Percentiles rank a stretch among this genome's conserved stretches.
Evolutionary conservation across 2,888 invertebrate species (phyloP).

Genomic region (Galerucella pusilla): DNA sequence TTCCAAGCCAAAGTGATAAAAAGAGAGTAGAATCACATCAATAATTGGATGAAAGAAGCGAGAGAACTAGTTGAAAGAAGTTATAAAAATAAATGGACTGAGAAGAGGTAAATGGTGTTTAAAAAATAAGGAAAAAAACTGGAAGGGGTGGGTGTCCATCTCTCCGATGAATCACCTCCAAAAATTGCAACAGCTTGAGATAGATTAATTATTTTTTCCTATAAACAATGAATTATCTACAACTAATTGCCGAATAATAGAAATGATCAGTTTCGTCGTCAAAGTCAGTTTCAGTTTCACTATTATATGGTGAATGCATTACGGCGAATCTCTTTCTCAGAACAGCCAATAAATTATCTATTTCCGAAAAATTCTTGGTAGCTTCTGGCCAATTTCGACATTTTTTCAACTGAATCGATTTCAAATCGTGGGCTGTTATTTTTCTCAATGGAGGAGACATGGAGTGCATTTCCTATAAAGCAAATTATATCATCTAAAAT

Average conservation of each 20-base stretch:
- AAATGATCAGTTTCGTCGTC: slow-evolving; percentile 14
- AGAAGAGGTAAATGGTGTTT: too few relatives aligned
- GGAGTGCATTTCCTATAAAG: slow-evolving; percentile 3
- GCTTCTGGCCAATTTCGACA: slow-evolving; percentile 36
- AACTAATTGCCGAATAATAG: slow-evolving; percentile 13
- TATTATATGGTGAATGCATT: slow-evolving; percentile 51
- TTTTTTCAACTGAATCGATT: slow-evolving; percentile 44
- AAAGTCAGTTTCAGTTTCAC: slow-evolving; percentile 17
- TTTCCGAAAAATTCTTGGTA: slow-evolving; percentile 45
- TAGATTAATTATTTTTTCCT: not conserved
- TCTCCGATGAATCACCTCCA: too few relatives aligned
- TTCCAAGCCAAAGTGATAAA: too few relatives aligned
- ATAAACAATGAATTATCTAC: slow-evolving; percentile 12
- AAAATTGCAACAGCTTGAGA: not conserved
- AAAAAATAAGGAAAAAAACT: too few relatives aligned
- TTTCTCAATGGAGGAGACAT: slow-evolving; percentile 38
- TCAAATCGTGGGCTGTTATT: slow-evolving; percentile 37
- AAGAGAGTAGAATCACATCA: too few relatives aligned
- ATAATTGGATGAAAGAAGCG: too few relatives aligned
- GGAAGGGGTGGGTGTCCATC: too few relatives aligned
- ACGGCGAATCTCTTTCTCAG: slow-evolving; percentile 54
- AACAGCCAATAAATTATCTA: slow-evolving; percentile 52
- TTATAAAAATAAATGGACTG: too few relatives aligned
- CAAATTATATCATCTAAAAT: not conserved
- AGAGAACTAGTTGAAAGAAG: too few relatives aligned